Evolutionary conservation across 1,140 invertebrate species (phyloP).

Genomic region (Macrobrachium rosenbergii): DNA sequence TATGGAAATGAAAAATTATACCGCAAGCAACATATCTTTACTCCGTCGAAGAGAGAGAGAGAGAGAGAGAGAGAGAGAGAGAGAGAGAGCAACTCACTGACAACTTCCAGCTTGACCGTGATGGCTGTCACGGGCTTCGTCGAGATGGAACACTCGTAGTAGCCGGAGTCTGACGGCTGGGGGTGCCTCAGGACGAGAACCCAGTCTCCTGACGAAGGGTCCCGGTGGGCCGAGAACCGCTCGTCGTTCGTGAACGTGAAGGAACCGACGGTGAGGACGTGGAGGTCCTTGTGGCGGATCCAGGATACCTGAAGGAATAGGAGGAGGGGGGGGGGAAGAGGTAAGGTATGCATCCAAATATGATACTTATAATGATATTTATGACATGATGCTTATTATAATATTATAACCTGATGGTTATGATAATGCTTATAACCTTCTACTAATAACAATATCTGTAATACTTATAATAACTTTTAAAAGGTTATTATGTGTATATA

Average conservation of each 20-base stretch:
- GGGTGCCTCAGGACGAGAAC: conserved; percentile 26
- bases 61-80: too few relatives aligned
- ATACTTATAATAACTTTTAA: too few relatives aligned
- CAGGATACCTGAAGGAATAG: conserved; percentile 32
- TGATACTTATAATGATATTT: neutral
- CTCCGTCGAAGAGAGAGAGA: neutral
- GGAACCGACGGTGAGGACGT: conserved; percentile 39
- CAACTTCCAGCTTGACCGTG: conserved; percentile 17
- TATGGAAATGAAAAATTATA: too few relatives aligned
- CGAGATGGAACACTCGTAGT: conserved; percentile 43
- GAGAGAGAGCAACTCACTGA: neutral
- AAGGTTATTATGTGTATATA: too few relatives aligned
- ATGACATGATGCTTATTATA: too few relatives aligned
- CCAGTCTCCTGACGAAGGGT: conserved; percentile 33
- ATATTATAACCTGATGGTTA: too few relatives aligned
- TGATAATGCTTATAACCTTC: too few relatives aligned
- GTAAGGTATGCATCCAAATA: too few relatives aligned
- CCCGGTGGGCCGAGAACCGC: conserved; percentile 41
- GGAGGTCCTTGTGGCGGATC: conserved; percentile 39
- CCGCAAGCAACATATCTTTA: neutral
- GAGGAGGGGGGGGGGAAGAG: neutral
- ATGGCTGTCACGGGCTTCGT: conserved; percentile 18
- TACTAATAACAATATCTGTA: too few relatives aligned
- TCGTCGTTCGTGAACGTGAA: conserved; percentile 45
- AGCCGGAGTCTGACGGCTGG: conserved; percentile 23